Evolutionary conservation across 1,140 invertebrate species (phyloP).

Genomic region (Aphelinus atriplicis): DNA sequence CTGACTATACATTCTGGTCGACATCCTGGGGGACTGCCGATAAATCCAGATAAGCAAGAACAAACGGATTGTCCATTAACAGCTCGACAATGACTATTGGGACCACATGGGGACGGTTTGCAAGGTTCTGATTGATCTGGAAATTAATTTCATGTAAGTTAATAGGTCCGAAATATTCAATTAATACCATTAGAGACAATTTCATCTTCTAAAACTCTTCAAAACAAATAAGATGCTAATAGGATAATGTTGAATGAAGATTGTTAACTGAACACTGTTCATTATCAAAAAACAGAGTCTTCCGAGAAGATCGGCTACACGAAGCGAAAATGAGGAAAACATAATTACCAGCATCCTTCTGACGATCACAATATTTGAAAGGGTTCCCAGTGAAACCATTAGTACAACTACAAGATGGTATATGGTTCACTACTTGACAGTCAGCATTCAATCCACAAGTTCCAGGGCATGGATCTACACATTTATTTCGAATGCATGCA

Average conservation of each 20-base stretch:
- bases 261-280: slow-evolving; percentile 52
- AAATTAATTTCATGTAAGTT: not conserved
- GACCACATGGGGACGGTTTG: slow-evolving; percentile 63
- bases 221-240: too few relatives aligned
- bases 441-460: slow-evolving; percentile 66
- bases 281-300: slow-evolving; percentile 39
- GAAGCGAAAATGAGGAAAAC: not conserved
- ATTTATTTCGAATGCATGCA: slow-evolving; percentile 67
- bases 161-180: too few relatives aligned
- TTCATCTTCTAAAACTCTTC: not conserved
- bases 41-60: slow-evolving; percentile 73
- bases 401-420: slow-evolving; percentile 64
- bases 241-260: slow-evolving; percentile 39
- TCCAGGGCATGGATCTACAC: slow-evolving; percentile 63
- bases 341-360: not conserved
- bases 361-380: slow-evolving; percentile 49
- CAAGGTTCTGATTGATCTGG: slow-evolving; percentile 54
- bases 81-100: slow-evolving; percentile 59
- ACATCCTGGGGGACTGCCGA: slow-evolving; percentile 71
- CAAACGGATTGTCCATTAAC: slow-evolving; percentile 54
- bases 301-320: not conserved
- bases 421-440: slow-evolving; percentile 62
- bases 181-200: too few relatives aligned
- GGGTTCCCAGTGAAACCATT: slow-evolving; percentile 67
- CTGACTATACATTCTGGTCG: slow-evolving; percentile 73